phyloP scores from a whole-genome alignment of 2,113 vertebrate genomes.

The Notechis scutatus region DNA sequence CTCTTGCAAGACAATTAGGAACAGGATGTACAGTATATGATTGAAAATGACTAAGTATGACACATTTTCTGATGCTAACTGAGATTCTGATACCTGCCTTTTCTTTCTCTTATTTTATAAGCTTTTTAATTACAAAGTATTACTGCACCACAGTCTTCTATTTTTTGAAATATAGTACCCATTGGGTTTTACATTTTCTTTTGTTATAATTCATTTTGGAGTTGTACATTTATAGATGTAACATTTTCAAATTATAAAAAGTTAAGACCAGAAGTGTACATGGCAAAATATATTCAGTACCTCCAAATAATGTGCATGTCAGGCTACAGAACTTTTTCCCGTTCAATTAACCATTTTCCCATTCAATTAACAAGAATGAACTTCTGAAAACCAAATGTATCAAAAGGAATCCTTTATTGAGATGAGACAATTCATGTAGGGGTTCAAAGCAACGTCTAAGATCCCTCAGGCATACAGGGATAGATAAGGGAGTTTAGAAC shows the following conservation, averaged over 20 bases:
- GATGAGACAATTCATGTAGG: no score
- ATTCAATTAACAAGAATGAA: no score
- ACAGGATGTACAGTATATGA: slow-evolving; percentile 77
- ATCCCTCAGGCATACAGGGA: no score
- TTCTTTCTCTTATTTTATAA: slow-evolving; percentile 65
- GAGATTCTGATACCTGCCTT: slow-evolving; percentile 69
- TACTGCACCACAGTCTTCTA: slow-evolving; percentile 67
- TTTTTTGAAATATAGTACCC: slow-evolving; percentile 61
- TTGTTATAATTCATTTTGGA: slow-evolving; percentile 67
- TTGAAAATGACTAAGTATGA: slow-evolving; percentile 72
- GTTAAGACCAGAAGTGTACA: slow-evolving; percentile 60
- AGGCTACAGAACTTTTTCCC: no score
- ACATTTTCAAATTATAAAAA: slow-evolving; percentile 46
- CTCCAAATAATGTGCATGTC: slow-evolving; percentile 73
- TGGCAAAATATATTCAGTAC: slow-evolving; percentile 73
- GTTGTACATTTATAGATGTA: slow-evolving; percentile 64
- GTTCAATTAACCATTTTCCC: no score
- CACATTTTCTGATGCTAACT: slow-evolving; percentile 74
- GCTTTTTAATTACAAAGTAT: slow-evolving; percentile 66
- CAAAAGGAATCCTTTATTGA: no score
- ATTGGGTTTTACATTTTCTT: slow-evolving; percentile 56
- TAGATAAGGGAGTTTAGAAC: no score
- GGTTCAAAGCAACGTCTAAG: no score
- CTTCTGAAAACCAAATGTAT: no score
- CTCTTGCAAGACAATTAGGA: slow-evolving; percentile 79